Base-by-base conservation (phyloP, 1,140 invertebrate genomes). In the Brachionus asplanchnoidis region DNA sequence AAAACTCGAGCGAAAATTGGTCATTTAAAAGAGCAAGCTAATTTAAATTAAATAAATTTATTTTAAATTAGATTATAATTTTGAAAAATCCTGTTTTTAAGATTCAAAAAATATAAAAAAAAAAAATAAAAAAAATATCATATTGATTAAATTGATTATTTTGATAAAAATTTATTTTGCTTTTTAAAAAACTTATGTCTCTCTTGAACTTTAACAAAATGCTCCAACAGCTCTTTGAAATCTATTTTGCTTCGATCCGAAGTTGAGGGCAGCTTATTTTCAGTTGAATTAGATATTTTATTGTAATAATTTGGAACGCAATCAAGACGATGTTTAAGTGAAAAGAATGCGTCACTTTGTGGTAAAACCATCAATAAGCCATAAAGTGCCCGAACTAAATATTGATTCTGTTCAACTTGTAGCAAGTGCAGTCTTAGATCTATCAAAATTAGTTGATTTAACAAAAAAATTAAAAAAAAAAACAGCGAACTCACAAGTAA, bases 321-420 rank as follows among this genome's bases (percentile, higher is more conserved):
- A 87, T 95, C 93, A 78, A 99, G 91, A 85, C 97, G 92, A 87
- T 93, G 93, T 84, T 94, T 92, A 68, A 99, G 91, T 40, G 94
- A 93, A 86, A 94, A 93, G 90, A 99, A 99, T 9, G 97, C 95
- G 88, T 98, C 95, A 65, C 94, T 97, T 91, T 99, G 97, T 23
- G 97, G 97, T 85, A 99, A 91, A 78, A 99, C 91, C 97, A 99
- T 99, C 8, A 99, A 91, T 20, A 99, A 92, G 1, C 97, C 97
- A 90, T 97, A 99, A 56, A 99, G 91, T 44, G 95, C 95, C 87
- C 94, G 93, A 1, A 97, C 92, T 86, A 99, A 91, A 87, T 94
- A 92, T 82, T 93, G 92, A 87, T 95, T 94, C 86, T 92, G 91
- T 84, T 93, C 92, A 28, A 93, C 92, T 89, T 96, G 93, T 26